Conservation (phyloP, 2,888 invertebrate species). For the Trachelus iudaicus region DNA sequence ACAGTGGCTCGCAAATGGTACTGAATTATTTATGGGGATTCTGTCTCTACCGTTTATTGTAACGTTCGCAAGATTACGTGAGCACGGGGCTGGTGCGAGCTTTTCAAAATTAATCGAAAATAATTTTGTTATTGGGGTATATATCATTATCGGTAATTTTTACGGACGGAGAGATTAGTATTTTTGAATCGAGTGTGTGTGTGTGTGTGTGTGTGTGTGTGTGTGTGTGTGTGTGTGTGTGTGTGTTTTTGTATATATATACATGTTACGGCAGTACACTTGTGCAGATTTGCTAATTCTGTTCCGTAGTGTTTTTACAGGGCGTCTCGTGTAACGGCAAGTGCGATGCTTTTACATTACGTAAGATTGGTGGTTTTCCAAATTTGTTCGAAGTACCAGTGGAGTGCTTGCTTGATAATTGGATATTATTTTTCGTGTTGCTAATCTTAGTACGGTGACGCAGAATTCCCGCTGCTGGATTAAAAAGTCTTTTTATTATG, state of each 20-base stretch:
- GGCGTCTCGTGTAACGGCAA: neutral
- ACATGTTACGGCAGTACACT: neutral
- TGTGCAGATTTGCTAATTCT: neutral
- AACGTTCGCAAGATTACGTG: neutral
- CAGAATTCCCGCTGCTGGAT: neutral
- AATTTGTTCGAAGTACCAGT: neutral
- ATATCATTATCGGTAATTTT: neutral
- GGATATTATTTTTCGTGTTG: neutral
- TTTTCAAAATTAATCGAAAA: neutral
- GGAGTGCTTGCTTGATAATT: neutral
- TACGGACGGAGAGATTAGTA: neutral
- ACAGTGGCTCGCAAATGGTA: neutral
- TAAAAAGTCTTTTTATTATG: neutral
- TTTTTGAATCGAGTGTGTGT: neutral
- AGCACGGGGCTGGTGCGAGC: neutral
- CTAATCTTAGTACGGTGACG: neutral
- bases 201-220: neutral
- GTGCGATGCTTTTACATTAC: neutral
- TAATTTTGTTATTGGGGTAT: neutral
- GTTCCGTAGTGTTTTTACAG: neutral
- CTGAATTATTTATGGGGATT: neutral
- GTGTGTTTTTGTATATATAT: neutral
- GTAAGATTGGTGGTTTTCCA: neutral
- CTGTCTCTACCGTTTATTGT: neutral
- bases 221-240: neutral